A percentile compares a stretch with the other conserved stretches of the same genome.
These are phyloP conservation scores for Bombus confusus DNA, from an alignment of 1,140 invertebrate species.

Conservation along the genomic window DNA sequence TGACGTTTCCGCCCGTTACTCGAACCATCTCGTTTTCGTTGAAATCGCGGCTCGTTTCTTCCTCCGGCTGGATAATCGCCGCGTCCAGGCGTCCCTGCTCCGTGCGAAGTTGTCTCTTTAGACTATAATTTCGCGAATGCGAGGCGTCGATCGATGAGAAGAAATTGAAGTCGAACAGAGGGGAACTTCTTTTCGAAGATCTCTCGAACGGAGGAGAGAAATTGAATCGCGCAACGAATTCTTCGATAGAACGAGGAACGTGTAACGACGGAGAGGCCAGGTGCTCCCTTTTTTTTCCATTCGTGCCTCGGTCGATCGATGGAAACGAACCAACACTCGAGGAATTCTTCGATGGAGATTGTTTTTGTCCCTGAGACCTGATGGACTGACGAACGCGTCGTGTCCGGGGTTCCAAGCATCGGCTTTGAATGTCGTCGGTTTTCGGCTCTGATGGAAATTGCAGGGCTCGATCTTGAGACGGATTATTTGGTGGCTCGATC, in stretches of 20 bases:
- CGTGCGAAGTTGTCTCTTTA: neutral
- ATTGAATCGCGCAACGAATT: constrained; percentile 21
- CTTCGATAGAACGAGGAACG: constrained; percentile 2
- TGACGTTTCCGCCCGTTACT: constrained; percentile 22
- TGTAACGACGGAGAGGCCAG: constrained; percentile 45
- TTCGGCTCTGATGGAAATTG: neutral
- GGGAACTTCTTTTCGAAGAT: neutral
- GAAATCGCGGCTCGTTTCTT: constrained; percentile 7
- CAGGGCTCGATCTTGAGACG: constrained; percentile 15
- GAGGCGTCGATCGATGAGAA: neutral
- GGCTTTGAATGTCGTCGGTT: constrained; percentile 22
- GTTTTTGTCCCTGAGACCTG: constrained; percentile 13
- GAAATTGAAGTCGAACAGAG: neutral
- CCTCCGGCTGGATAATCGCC: constrained; percentile 17
- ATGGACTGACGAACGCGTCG: constrained; percentile 26
- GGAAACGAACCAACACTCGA: neutral
- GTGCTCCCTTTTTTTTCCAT: constrained; percentile 26
- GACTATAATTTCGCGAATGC: neutral
- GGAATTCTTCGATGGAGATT: constrained; percentile 19
- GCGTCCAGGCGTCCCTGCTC: neutral
- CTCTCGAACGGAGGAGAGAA: neutral
- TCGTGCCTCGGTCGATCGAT: neutral
- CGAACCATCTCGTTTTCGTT: neutral
- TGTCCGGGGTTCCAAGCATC: neutral
- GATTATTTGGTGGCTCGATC: neutral